Evolutionary conservation across 1,140 invertebrate genomes (phyloP).

Genomic region (Phthorimaea operculella): DNA sequence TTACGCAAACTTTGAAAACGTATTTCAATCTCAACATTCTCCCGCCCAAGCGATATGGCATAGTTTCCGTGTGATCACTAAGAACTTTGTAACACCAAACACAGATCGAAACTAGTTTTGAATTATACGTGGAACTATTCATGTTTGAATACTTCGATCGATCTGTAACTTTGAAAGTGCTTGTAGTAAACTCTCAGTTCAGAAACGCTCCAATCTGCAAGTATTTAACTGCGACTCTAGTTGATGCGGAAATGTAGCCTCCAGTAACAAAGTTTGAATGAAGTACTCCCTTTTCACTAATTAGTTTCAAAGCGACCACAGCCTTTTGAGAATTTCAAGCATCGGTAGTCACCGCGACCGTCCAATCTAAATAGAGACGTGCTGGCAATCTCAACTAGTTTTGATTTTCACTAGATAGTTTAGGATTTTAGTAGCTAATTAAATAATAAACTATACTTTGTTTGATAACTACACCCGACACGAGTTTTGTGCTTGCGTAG

Average conservation of each 20-base stretch:
- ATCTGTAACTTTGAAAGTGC: no score
- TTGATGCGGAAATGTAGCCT: conserved; percentile 37
- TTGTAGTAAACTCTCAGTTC: background rate
- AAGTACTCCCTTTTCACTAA: conserved; percentile 44
- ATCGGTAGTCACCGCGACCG: conserved; percentile 41
- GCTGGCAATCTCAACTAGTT: conserved; percentile 41
- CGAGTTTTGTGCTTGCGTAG: conserved; percentile 47
- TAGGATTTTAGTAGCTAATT: conserved; percentile 49
- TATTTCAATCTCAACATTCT: no score
- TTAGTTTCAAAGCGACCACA: conserved; percentile 61
- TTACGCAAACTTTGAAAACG: no score
- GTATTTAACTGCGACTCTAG: conserved; percentile 10
- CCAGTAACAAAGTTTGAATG: conserved; percentile 33
- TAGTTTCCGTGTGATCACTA: no score
- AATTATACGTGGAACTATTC: no score
- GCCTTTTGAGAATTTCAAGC: conserved; percentile 61
- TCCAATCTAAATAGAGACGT: conserved; percentile 49
- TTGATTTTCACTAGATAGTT: conserved; percentile 44
- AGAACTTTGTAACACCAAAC: no score
- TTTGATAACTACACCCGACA: conserved; percentile 17
- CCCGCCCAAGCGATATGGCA: no score
- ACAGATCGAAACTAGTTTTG: no score
- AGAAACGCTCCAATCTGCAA: conserved; percentile 7
- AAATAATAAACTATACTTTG: conserved; percentile 25
- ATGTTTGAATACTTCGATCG: no score